Base-by-base conservation (phyloP, 2,888 invertebrate species). In the Scotopteryx bipunctaria region DNA sequence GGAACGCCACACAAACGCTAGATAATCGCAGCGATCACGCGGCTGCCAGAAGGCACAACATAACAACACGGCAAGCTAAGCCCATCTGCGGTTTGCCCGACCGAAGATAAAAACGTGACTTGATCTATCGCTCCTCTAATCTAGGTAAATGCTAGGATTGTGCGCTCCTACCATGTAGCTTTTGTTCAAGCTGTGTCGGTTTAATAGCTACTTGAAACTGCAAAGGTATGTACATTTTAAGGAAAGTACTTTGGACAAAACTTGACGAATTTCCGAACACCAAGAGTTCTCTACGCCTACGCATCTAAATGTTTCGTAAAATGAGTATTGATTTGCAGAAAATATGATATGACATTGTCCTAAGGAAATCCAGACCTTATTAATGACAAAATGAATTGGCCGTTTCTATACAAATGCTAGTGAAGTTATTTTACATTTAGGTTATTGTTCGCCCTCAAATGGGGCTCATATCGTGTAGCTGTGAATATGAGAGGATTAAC, bases 101-200 rank as follows among this genome's bases (percentile, higher is more conserved):
- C 55, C 36, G 42, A 37, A 59, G 69, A 73, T 70, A 71, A 66
- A 65, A 62, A 75, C 77, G 77, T 76, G 77, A 76, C 73, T 65
- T 46, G 65, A 68, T 71, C 63, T 69, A 73, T 77, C 74, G 49
- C 55, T 54, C 40, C 49, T 62, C 59, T 63, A 48, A 71, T 70
- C 71, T 59, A 57, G 53, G 56, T 49, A 61, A 61, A 54, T 45
- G 52, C 27, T 37, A 46, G 43, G 40, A 50, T 29, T 35, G 46
- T 44, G 14, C 13, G 54, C 43, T 44, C 38, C 32, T 25, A 36
- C 23, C 27, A 27, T 32, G 14, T 31, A 43, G 38, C 47, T 43
- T 43, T 48, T 40, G 47, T 36, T 25, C 38, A 35, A 54, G 47
- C 23, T 36, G 14, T 9, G 19, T 32, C 8, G 32, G 33, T 8